Conservation (phyloP, 1,140 invertebrate genomes). For the Ooceraea biroi region DNA sequence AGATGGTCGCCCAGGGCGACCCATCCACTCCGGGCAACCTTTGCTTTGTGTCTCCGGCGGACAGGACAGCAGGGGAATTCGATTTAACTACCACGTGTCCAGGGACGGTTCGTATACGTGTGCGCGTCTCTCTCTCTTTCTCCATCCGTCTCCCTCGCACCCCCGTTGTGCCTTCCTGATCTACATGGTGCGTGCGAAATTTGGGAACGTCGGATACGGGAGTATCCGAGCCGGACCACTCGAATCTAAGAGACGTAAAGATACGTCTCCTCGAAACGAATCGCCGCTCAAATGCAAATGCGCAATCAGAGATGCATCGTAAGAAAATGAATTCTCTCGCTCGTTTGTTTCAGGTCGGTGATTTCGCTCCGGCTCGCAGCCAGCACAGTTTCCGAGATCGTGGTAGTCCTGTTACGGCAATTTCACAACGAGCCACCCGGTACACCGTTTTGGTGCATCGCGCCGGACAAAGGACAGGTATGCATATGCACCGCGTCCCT, state of each 20-base stretch:
- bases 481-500: conserved; percentile 68
- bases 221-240: not conserved
- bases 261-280: not conserved
- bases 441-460: conserved; percentile 65
- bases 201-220: conserved; percentile 5
- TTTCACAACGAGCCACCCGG: conserved; percentile 61
- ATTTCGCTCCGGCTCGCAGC: not conserved
- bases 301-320: not conserved
- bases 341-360: not conserved
- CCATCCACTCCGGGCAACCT: conserved; percentile 76
- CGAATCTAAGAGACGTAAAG: not conserved
- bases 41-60: conserved; percentile 81
- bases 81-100: conserved; percentile 82
- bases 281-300: not conserved
- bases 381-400: not conserved
- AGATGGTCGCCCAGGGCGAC: conserved; percentile 78
- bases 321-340: conserved; percentile 10
- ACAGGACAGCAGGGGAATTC: conserved; percentile 80
- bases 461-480: conserved; percentile 71
- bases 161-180: conserved; percentile 35
- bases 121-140: conserved; percentile 2
- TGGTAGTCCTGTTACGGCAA: not conserved
- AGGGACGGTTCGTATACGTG: conserved; percentile 64
- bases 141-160: not conserved
- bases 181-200: conserved; percentile 68